A percentile compares a stretch with the other conserved stretches of the same genome.
phyloP scores from a whole-genome alignment of 2,888 invertebrate species.

The Drosophila paracracens region DNA sequence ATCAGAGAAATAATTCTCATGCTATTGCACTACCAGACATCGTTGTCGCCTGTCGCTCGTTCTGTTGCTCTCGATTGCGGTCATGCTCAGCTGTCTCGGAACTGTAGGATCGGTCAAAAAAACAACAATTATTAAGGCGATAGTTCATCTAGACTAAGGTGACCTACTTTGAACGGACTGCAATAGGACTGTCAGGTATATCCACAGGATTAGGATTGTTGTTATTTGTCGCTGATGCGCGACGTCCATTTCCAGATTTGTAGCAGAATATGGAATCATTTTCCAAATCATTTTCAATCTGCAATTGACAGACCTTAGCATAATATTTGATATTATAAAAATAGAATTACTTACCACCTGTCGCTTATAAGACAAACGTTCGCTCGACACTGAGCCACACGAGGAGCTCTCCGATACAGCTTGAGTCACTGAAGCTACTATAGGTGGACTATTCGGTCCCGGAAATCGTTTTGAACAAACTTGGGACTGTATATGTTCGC shows the following conservation, averaged over 20 bases:
- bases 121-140: background rate
- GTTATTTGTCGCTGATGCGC: constrained; percentile 85
- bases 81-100: constrained; percentile 85
- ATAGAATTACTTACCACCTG: constrained; percentile 75
- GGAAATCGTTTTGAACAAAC: constrained; percentile 87
- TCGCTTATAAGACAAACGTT: constrained; percentile 84
- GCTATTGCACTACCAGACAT: constrained; percentile 86
- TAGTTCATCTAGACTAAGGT: background rate
- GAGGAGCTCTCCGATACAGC: constrained; percentile 86
- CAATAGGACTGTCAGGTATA: constrained; percentile 84
- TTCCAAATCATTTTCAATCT: constrained; percentile 85
- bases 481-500: constrained; percentile 97
- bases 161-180: constrained; percentile 85
- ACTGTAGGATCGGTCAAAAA: constrained; percentile 47
- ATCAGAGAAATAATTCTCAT: constrained; percentile 86
- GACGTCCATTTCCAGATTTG: constrained; percentile 84
- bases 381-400: constrained; percentile 85
- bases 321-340: background rate
- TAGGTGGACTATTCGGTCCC: constrained; percentile 85
- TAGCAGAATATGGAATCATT: constrained; percentile 84
- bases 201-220: constrained; percentile 84
- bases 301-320: constrained; percentile 1
- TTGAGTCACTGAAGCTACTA: constrained; percentile 84
- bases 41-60: constrained; percentile 85
- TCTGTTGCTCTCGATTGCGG: constrained; percentile 84